Conservation (phyloP, 2,797 vertebrate species). For the Balearica regulorum region DNA sequence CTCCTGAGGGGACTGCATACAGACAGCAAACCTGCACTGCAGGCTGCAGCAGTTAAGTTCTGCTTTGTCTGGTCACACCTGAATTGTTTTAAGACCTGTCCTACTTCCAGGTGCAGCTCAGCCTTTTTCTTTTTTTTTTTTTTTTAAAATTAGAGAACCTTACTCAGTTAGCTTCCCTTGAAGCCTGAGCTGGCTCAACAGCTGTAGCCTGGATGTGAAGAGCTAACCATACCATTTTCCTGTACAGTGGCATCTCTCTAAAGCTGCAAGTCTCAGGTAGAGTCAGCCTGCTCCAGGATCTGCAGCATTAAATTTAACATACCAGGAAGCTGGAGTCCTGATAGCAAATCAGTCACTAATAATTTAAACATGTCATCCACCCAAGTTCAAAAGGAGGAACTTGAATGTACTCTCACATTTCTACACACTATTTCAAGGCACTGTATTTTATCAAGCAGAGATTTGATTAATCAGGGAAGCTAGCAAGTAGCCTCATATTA, state of each 20-base stretch:
- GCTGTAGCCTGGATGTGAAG: not conserved
- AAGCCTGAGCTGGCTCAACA: not conserved
- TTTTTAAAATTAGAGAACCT: not conserved
- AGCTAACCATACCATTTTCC: not conserved
- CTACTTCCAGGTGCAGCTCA: not conserved
- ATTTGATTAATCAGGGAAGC: not conserved
- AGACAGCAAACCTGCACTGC: not conserved
- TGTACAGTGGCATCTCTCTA: not conserved
- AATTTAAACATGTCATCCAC: not conserved
- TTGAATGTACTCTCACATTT: not conserved
- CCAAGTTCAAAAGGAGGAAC: not conserved
- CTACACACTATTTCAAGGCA: not conserved
- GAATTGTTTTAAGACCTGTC: not conserved
- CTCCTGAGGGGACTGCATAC: not conserved
- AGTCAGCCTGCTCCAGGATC: not conserved
- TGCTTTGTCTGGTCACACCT: not conserved
- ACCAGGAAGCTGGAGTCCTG: not conserved
- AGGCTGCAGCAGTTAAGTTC: not conserved
- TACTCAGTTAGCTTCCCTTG: not conserved
- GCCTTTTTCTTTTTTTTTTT: not conserved
- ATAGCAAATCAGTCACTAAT: not conserved
- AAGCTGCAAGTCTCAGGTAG: not conserved
- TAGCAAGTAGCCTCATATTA: not conserved
- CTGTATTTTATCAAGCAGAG: not conserved
- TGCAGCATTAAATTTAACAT: not conserved